phyloP scores from a whole-genome alignment of 2,113 vertebrate genomes.

The Spea bombifrons region DNA sequence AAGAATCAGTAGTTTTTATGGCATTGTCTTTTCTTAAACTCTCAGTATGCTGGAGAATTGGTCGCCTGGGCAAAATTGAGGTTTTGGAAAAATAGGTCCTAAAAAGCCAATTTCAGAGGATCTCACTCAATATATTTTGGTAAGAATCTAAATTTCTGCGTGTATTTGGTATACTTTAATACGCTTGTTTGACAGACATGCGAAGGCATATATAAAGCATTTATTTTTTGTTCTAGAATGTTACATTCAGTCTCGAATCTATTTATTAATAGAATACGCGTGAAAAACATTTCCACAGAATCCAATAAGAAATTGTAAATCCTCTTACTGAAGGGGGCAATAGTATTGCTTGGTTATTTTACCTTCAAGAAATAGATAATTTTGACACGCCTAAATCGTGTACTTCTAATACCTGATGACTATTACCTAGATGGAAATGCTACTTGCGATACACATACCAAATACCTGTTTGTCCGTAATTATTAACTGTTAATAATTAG shows the following conservation, averaged over 20 bases:
- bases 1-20: conserved; percentile 61
- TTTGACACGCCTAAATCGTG: no score
- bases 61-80: conserved; percentile 19
- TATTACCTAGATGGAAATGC: no score
- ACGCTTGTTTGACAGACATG: neutral
- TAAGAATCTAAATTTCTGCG: conserved; percentile 23
- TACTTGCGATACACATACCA: no score
- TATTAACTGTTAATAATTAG: no score
- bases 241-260: neutral
- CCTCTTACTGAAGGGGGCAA: no score
- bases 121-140: conserved; percentile 14
- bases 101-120: conserved; percentile 16
- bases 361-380: no score
- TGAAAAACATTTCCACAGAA: no score
- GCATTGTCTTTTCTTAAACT: conserved; percentile 48
- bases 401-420: no score
- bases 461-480: no score
- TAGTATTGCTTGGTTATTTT: no score
- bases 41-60: conserved; percentile 31
- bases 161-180: neutral
- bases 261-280: no score
- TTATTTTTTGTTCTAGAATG: neutral
- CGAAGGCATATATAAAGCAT: neutral
- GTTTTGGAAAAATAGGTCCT: conserved; percentile 5
- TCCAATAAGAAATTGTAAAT: neutral